Evolutionary conservation across 2,113 vertebrate species (phyloP).

Genomic region (Coptodon bakossiorum): DNA sequence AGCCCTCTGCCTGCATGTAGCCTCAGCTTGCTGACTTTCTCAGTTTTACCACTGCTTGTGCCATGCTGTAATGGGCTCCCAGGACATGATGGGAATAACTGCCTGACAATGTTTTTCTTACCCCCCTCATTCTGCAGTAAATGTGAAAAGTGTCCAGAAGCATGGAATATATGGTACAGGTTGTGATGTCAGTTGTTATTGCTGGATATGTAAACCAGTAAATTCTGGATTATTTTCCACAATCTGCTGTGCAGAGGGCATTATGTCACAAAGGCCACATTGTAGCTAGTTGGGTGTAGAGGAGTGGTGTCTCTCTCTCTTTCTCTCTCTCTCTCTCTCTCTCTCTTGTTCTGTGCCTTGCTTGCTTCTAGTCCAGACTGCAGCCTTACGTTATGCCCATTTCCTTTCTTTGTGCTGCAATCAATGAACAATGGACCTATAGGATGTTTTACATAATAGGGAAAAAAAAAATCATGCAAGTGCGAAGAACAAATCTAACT

Average conservation of each 20-base stretch:
- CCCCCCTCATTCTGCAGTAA: constrained; percentile 55
- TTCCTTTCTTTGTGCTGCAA: constrained; percentile 52
- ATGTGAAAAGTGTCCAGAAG: constrained; percentile 60
- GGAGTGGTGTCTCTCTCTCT: constrained; percentile 22
- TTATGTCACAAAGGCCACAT: constrained; percentile 77
- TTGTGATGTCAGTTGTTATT: constrained; percentile 80
- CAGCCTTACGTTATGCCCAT: constrained; percentile 36
- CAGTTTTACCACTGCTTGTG: constrained; percentile 52
- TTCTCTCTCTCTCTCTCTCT: constrained; percentile 11
- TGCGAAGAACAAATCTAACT: neutral
- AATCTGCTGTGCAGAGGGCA: constrained; percentile 60
- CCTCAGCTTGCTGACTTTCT: constrained; percentile 40
- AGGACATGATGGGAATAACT: constrained; percentile 68
- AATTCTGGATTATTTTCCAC: constrained; percentile 73
- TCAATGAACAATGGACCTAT: constrained; percentile 57
- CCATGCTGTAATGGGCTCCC: constrained; percentile 67
- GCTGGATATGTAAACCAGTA: constrained; percentile 72
- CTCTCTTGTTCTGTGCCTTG: constrained; percentile 43
- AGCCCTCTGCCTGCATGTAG: neutral
- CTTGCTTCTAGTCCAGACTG: constrained; percentile 41
- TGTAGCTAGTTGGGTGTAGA: constrained; percentile 63
- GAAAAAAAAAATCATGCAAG: constrained; percentile 20
- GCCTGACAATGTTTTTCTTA: constrained; percentile 67
- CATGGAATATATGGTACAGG: constrained; percentile 63
- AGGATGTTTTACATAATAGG: constrained; percentile 36